A percentile compares a stretch with the other conserved stretches of the same genome.
Conservation (phyloP, 2,888 invertebrate genomes). For the Cryptus armator region DNA sequence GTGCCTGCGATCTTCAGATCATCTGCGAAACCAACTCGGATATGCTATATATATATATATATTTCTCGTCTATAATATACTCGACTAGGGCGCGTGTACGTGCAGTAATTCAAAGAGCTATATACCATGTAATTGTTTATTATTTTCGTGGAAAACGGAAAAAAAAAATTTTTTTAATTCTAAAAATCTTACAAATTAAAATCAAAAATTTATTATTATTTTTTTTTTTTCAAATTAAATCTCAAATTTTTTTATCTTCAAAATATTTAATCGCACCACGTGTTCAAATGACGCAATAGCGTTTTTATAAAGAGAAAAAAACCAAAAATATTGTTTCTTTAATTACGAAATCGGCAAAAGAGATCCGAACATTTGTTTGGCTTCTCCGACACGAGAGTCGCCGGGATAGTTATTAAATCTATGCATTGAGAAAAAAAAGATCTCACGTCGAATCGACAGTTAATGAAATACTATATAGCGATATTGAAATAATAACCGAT, state of each 20-base stretch:
- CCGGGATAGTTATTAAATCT: neutral
- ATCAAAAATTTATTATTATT: no score
- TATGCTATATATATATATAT: slow-evolving; percentile 29
- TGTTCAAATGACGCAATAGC: no score
- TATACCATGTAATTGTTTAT: slow-evolving; percentile 18
- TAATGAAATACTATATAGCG: neutral
- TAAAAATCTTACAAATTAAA: neutral
- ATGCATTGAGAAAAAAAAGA: neutral
- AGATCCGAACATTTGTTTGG: neutral
- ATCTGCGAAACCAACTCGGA: slow-evolving; percentile 15
- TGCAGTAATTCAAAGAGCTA: slow-evolving; percentile 47
- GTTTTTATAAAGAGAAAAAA: no score
- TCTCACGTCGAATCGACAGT: slow-evolving; percentile 14
- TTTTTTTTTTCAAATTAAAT: no score
- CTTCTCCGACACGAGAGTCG: neutral
- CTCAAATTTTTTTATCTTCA: no score
- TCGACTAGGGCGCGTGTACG: slow-evolving; percentile 46
- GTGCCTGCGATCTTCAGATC: slow-evolving; percentile 60
- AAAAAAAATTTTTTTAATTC: neutral
- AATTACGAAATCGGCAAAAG: no score
- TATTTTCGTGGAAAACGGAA: neutral
- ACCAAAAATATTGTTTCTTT: no score
- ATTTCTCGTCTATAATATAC: slow-evolving; percentile 31
- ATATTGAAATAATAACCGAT: slow-evolving; percentile 39
- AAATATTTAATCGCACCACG: no score